These are phyloP conservation scores for Gisinianus flammeolus DNA, from an alignment of 2,888 invertebrate genomes.

Conservation along the genomic window DNA sequence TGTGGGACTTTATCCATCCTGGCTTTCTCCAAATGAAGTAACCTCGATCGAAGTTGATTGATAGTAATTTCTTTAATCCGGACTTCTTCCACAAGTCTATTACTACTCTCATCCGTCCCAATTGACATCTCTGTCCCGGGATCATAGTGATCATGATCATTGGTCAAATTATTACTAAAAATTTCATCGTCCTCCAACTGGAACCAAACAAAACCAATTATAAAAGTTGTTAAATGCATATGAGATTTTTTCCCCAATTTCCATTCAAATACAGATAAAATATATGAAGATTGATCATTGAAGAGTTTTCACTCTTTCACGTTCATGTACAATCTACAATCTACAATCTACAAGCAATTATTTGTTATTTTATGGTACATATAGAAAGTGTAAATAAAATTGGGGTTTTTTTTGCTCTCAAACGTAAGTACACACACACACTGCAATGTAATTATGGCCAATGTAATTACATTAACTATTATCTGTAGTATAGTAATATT, in stretches of 20 bases:
- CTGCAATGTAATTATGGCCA: no score
- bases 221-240: not conserved
- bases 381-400: no score
- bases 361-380: no score
- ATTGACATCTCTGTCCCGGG: conserved; percentile 50
- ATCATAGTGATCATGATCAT: conserved; percentile 41
- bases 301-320: no score
- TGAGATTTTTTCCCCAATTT: not conserved
- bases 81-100: conserved; percentile 53
- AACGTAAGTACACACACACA: no score
- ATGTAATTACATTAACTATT: no score
- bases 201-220: not conserved
- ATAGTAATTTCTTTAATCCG: conserved; percentile 59
- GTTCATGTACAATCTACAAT: no score
- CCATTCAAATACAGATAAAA: not conserved
- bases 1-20: conserved; percentile 59
- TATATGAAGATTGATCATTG: no score
- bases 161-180: conserved; percentile 51
- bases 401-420: no score
- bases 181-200: conserved; percentile 54
- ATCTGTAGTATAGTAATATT: no score
- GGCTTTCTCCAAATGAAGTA: conserved; percentile 60
- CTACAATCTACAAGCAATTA: no score
- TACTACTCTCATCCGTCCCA: conserved; percentile 51
- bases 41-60: conserved; percentile 58